Evolutionary conservation across 2,113 vertebrate genomes (phyloP).

Genomic region (Nibea albiflora): DNA sequence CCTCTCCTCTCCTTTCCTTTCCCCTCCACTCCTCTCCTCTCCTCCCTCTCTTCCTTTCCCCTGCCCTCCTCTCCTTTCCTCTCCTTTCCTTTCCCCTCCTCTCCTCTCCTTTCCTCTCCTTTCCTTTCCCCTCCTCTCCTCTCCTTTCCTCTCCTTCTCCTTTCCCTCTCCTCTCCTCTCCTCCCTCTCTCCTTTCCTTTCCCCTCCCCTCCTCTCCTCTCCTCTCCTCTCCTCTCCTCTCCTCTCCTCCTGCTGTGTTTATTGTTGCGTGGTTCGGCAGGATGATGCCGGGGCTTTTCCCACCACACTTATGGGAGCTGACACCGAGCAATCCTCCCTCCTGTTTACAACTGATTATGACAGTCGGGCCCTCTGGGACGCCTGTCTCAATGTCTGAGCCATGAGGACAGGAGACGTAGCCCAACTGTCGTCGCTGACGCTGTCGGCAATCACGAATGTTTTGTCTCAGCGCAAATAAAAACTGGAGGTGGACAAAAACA

Average conservation of each 20-base stretch:
- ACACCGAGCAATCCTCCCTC: conserved; percentile 39
- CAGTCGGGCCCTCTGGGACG: conserved; percentile 50
- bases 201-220: background rate
- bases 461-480: background rate
- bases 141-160: background rate
- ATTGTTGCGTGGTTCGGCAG: conserved; percentile 39
- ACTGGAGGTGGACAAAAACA: background rate
- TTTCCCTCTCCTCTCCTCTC: background rate
- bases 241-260: conserved; percentile 47
- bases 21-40: no score
- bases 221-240: conserved; percentile 15
- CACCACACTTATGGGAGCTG: conserved; percentile 70
- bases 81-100: background rate
- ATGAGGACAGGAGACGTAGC: conserved; percentile 30
- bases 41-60: no score
- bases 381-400: conserved; percentile 48
- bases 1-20: background rate
- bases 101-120: no score
- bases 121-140: background rate
- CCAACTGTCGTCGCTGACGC: conserved; percentile 30
- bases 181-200: no score
- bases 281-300: conserved; percentile 70
- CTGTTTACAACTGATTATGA: conserved; percentile 69
- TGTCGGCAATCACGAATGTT: no score
- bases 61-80: conserved; percentile 3